Percentiles rank a stretch among this genome's conserved stretches.
These are phyloP conservation scores for Marronus borbonicus DNA, from an alignment of 2,888 invertebrate species.

Conservation along the genomic window DNA sequence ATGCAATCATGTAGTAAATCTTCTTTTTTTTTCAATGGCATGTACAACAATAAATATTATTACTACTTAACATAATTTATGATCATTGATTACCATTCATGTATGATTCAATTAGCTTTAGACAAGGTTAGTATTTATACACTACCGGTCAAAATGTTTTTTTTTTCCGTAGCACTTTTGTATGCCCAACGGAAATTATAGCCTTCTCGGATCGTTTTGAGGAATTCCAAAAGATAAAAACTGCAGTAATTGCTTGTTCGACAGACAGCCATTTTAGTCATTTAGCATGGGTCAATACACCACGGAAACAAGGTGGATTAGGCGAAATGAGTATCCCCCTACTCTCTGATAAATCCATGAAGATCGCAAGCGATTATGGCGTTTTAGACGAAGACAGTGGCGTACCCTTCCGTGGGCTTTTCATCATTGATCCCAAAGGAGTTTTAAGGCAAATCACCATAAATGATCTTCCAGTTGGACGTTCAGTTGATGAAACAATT, in stretches of 20 bases:
- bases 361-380: slow-evolving; percentile 90
- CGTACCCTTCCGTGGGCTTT: slow-evolving; percentile 94
- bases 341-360: slow-evolving; percentile 91
- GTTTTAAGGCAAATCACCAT: slow-evolving; percentile 94
- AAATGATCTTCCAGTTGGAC: slow-evolving; percentile 97
- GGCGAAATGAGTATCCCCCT: slow-evolving; percentile 96
- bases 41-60: no score
- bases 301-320: slow-evolving; percentile 94
- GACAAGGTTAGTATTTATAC: not conserved
- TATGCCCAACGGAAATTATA: slow-evolving; percentile 96
- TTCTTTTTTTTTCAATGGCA: slow-evolving; percentile 1
- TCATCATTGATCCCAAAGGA: slow-evolving; percentile 93
- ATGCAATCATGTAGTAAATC: no score
- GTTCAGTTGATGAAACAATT: slow-evolving; percentile 92
- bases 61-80: no score
- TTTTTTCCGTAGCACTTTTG: slow-evolving; percentile 75
- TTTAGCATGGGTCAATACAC: slow-evolving; percentile 96
- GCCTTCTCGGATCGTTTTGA: slow-evolving; percentile 94
- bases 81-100: no score
- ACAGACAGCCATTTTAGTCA: slow-evolving; percentile 98
- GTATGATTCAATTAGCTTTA: no score
- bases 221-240: slow-evolving; percentile 87
- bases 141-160: no score
- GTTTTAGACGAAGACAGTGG: slow-evolving; percentile 94
- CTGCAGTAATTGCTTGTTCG: slow-evolving; percentile 92